Percentiles rank a stretch among this genome's conserved stretches.
These are phyloP conservation scores for Carpatolechia fugitivella DNA, from an alignment of 2,888 invertebrate genomes.

Conservation along the genomic window DNA sequence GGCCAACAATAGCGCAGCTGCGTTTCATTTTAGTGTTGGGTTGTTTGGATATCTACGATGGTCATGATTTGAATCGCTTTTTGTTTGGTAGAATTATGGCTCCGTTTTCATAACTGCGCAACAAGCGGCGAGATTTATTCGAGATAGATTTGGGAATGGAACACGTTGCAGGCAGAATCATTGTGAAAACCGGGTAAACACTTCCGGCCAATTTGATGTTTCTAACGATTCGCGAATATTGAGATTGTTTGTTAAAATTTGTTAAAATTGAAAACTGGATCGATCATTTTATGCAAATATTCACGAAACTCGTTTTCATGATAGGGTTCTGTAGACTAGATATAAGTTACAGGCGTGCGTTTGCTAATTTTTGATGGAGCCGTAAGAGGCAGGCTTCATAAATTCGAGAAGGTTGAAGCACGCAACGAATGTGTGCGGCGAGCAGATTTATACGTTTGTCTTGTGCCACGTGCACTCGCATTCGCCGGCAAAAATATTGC, in stretches of 20 bases:
- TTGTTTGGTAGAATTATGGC: conserved; percentile 18
- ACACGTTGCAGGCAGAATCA: conserved; percentile 9
- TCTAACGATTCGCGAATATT: background rate
- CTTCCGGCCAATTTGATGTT: background rate
- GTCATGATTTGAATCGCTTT: conserved; percentile 19
- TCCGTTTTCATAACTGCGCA: conserved; percentile 13
- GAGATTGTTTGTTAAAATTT: background rate
- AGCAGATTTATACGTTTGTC: conserved; percentile 60
- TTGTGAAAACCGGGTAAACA: conserved; percentile 2
- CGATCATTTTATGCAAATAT: background rate
- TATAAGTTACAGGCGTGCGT: background rate
- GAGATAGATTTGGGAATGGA: conserved; percentile 13
- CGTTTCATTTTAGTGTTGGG: conserved; percentile 19
- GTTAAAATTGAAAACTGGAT: background rate
- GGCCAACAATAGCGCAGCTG: conserved; percentile 19
- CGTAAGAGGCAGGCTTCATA: conserved; percentile 48
- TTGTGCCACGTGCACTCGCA: conserved; percentile 45
- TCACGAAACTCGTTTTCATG: background rate
- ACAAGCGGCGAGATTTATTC: conserved; percentile 14
- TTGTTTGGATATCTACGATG: conserved; percentile 18
- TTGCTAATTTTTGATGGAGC: conserved; percentile 46
- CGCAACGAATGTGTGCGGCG: conserved; percentile 57
- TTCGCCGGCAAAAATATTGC: conserved; percentile 42
- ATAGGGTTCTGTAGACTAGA: background rate
- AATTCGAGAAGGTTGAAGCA: conserved; percentile 51